phyloP scores from a whole-genome alignment of 2,888 invertebrate species.

The Alitta virens region DNA sequence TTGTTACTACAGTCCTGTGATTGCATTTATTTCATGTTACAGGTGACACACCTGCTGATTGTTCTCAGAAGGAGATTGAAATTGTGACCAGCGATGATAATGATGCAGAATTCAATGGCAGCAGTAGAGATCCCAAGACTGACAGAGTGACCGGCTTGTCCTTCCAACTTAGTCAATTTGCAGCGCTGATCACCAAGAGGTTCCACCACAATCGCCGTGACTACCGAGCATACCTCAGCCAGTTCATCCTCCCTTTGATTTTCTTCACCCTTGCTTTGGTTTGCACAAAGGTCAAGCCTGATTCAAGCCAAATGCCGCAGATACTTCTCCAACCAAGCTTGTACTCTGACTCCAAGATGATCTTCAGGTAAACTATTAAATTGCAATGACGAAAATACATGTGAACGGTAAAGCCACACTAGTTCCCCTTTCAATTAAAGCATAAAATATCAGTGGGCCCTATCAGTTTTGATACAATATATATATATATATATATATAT shows the following conservation, averaged over 20 bases:
- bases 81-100: no score
- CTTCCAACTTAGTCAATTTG: slow-evolving; percentile 35
- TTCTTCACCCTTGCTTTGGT: slow-evolving; percentile 54
- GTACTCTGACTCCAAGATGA: slow-evolving; percentile 1
- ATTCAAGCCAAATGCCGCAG: slow-evolving; percentile 29
- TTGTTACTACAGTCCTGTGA: no score
- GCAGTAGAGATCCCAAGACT: no score
- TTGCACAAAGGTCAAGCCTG: slow-evolving; percentile 47
- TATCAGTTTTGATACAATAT: no score
- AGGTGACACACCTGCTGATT: no score
- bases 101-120: no score
- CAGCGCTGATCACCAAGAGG: slow-evolving; percentile 53
- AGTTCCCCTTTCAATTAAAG: neutral
- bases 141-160: slow-evolving; percentile 18
- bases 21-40: no score
- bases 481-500: no score
- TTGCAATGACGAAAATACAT: no score
- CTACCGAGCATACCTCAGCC: slow-evolving; percentile 46
- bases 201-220: slow-evolving; percentile 53
- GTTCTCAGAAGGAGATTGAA: no score
- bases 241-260: slow-evolving; percentile 52
- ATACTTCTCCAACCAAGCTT: slow-evolving; percentile 18
- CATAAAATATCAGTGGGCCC: no score
- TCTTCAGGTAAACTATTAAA: slow-evolving; percentile 8
- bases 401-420: neutral